Conservation (phyloP, 2,113 vertebrate genomes). For the Beaufortia kweichowensis region DNA sequence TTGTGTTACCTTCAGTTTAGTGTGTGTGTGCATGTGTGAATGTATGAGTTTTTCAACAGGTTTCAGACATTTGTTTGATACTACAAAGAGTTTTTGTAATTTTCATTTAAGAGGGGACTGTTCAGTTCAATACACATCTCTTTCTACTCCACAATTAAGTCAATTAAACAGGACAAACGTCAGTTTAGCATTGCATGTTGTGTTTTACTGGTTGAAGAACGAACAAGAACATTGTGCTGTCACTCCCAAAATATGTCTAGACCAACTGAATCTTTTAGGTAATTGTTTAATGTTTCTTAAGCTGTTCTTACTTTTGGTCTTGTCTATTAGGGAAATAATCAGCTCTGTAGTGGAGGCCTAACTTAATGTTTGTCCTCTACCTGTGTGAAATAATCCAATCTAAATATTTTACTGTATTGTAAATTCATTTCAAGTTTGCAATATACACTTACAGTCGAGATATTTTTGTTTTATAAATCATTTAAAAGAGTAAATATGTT, state of each 20-base stretch:
- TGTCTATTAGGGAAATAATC: slow-evolving; percentile 53
- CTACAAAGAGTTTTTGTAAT: slow-evolving; percentile 75
- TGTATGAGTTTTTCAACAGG: slow-evolving; percentile 64
- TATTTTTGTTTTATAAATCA: slow-evolving; percentile 53
- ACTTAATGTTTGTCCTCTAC: slow-evolving; percentile 46
- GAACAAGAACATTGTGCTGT: slow-evolving; percentile 18
- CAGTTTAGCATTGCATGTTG: slow-evolving; percentile 65
- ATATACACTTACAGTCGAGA: slow-evolving; percentile 49
- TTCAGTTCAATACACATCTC: slow-evolving; percentile 66
- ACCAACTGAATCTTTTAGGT: slow-evolving; percentile 26
- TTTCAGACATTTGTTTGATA: slow-evolving; percentile 80
- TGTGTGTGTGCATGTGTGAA: slow-evolving; percentile 72
- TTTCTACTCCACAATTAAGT: slow-evolving; percentile 76
- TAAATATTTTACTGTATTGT: slow-evolving; percentile 53
- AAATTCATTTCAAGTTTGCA: slow-evolving; percentile 53
- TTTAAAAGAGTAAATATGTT: slow-evolving; percentile 49
- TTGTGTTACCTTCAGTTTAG: slow-evolving; percentile 76
- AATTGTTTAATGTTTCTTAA: slow-evolving; percentile 44
- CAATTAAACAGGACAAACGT: slow-evolving; percentile 70
- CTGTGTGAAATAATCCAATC: slow-evolving; percentile 52
- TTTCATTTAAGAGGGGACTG: slow-evolving; percentile 72
- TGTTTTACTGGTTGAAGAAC: slow-evolving; percentile 56
- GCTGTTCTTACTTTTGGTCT: slow-evolving; percentile 50
- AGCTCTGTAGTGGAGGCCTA: slow-evolving; percentile 41
- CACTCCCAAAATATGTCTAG: slow-evolving; percentile 37